phyloP scores from a whole-genome alignment of 2,797 vertebrate genomes.

The Spinibarbus caldwelli region DNA sequence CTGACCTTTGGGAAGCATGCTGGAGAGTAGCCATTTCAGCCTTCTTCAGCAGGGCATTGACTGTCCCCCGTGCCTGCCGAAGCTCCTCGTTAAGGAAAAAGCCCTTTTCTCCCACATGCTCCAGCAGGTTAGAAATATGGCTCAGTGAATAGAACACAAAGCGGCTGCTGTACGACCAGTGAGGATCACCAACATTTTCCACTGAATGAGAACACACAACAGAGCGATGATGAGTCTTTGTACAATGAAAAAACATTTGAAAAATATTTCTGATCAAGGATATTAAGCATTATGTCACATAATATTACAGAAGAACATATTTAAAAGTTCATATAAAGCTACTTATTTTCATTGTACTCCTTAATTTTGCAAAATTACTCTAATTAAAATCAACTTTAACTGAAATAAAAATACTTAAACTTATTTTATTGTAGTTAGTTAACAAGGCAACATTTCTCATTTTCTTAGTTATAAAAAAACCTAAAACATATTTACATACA shows the following conservation, averaged over 20 bases:
- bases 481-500: too few relatives aligned
- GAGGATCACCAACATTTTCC: conserved; percentile 71
- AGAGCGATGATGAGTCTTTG: background rate
- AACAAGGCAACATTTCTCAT: too few relatives aligned
- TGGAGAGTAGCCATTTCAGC: conserved; percentile 76
- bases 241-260: too few relatives aligned
- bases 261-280: background rate
- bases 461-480: too few relatives aligned
- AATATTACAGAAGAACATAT: background rate
- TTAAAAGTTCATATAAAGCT: background rate
- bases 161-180: conserved; percentile 80
- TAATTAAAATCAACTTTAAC: background rate
- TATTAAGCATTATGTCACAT: background rate
- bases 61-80: conserved; percentile 63
- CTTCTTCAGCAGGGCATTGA: conserved; percentile 72
- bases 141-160: conserved; percentile 75
- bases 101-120: conserved; percentile 69
- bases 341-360: background rate
- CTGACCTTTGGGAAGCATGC: conserved; percentile 74
- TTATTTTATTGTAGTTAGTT: too few relatives aligned
- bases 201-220: conserved; percentile 62
- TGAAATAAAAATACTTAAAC: background rate
- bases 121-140: conserved; percentile 72
- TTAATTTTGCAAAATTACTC: background rate
- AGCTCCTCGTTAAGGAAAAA: conserved; percentile 68